A percentile compares a stretch with the other conserved stretches of the same genome.
These are phyloP conservation scores for Diuraphis noxia DNA, from an alignment of 1,140 invertebrate genomes.

Conservation along the genomic window DNA sequence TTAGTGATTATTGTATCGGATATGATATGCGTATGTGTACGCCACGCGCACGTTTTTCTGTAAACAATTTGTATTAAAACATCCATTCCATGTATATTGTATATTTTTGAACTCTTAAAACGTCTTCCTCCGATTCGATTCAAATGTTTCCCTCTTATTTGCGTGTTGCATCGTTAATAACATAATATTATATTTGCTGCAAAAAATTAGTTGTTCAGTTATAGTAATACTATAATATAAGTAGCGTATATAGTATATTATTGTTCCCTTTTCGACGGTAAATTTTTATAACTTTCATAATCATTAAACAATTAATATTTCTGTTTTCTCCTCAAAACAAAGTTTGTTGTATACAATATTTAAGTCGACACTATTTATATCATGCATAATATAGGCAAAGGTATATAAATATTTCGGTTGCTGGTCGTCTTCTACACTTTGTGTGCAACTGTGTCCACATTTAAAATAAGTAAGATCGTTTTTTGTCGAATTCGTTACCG, in stretches of 20 bases:
- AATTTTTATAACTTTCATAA: not conserved
- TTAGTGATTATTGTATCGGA: not conserved
- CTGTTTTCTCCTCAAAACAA: not conserved
- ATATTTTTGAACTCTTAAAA: not conserved
- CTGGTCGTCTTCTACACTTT: not conserved
- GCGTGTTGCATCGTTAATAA: no score
- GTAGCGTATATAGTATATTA: not conserved
- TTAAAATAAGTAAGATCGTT: not conserved
- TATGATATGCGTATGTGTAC: not conserved
- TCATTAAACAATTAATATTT: not conserved
- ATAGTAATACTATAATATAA: not conserved
- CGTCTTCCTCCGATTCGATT: not conserved
- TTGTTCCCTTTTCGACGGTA: not conserved
- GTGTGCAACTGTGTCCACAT: no score
- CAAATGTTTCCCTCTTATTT: not conserved
- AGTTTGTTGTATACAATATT: not conserved
- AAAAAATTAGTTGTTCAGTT: not conserved
- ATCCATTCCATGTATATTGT: not conserved
- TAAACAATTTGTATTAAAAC: not conserved
- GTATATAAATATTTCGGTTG: not conserved
- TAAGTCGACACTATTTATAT: not conserved
- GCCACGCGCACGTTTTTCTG: not conserved
- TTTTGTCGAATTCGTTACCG: not conserved
- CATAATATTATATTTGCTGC: not conserved
- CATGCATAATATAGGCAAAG: not conserved